Evolutionary conservation across 2,888 invertebrate species (phyloP).

Genomic region (Eutolmus rufibarbis): DNA sequence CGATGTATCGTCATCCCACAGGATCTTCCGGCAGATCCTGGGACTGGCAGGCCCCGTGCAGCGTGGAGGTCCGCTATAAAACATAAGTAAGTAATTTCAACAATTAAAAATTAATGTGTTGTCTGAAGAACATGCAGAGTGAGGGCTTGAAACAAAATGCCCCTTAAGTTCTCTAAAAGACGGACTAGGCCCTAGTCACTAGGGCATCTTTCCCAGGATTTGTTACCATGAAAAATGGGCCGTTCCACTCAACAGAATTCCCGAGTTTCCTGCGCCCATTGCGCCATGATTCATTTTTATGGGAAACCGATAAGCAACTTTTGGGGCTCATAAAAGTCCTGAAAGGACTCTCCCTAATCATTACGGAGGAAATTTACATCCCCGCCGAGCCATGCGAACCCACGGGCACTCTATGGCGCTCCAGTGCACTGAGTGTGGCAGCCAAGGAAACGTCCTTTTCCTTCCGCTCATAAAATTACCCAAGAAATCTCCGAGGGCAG

Average conservation of each 20-base stretch:
- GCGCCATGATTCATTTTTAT: background rate
- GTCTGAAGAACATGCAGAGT: background rate
- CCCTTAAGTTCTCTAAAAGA: background rate
- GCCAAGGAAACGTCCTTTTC: background rate
- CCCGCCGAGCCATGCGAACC: background rate
- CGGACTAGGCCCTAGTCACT: background rate
- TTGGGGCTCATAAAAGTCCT: background rate
- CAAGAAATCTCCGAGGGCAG: background rate
- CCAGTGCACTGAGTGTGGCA: background rate
- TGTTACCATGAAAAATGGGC: background rate
- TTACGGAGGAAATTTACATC: slow-evolving; percentile 7
- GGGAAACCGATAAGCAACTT: background rate
- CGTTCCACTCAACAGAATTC: background rate
- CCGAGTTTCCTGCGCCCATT: background rate
- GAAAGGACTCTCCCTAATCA: background rate
- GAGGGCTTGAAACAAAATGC: background rate
- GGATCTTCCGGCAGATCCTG: background rate
- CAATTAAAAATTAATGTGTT: background rate
- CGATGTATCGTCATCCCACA: background rate
- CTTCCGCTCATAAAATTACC: slow-evolving; percentile 14
- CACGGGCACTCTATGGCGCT: background rate
- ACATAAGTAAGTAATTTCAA: background rate
- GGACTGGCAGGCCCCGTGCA: background rate
- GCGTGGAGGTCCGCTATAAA: background rate
- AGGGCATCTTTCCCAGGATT: background rate